Evolutionary conservation across 2,113 vertebrate species (phyloP), one percentile per base, ranked within the genome.

Genomic region (Bufo bufo): DNA sequence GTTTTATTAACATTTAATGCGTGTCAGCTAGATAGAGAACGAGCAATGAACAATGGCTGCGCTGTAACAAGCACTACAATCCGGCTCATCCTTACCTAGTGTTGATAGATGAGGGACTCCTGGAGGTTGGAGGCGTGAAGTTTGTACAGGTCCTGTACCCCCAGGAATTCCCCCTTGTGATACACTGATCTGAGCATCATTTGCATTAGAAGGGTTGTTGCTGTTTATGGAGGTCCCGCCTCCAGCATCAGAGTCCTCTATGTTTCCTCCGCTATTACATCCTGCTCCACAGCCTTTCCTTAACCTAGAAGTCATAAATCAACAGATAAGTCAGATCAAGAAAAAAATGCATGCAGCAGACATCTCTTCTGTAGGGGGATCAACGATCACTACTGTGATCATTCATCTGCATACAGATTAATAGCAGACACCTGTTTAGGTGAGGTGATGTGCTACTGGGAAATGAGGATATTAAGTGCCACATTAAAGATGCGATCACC

Each of bases 201-300:
- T 96, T 90, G 93, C 95, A 19, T 93, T 94, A 0, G 91, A 90
- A 88, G 95, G 95, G 50, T 94, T 99, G 90, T 96, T 97, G 89
- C 95, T 97, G 86, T 95, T 94, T 86, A 95, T 96, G 86, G 97
- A 97, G 92, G 97, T 89, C 23, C 96, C 98, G 33, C 95, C 96
- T 91, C 97, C 97, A 2, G 94, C 95, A 85, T 99, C 98, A 0
- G 96, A 97, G 90, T 99, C 98, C 94, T 99, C 98, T 10, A 99
- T 98, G 77, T 99, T 99, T 88, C 98, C 98, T 3, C 98, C 98
- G 0, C 98, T 99, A 94, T 99, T 99, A 90, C 98, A 99, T 43
- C 98, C 98, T 6, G 98, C 98, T 23, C 98, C 98, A 85, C 98
- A 99, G 63, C 98, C 98, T 92, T 99, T 99, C 84, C 98, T 95